phyloP scores from a whole-genome alignment of 2,888 invertebrate species.

The Pimpla rufipes region DNA sequence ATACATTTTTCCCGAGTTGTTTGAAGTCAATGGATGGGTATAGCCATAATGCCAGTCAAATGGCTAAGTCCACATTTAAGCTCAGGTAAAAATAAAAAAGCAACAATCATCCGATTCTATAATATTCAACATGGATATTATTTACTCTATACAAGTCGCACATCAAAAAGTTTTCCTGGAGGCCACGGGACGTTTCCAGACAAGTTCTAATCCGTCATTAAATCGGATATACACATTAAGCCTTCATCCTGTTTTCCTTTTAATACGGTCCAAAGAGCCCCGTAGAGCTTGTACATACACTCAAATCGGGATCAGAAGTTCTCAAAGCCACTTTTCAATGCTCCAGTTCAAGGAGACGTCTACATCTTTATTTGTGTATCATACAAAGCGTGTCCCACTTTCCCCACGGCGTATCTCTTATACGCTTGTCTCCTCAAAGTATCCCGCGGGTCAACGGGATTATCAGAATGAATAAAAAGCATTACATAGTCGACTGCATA shows the following conservation, averaged over 20 bases:
- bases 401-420: neutral
- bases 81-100: too few species aligned
- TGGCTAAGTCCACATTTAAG: too few species aligned
- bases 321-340: neutral
- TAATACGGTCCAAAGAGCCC: neutral
- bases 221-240: too few species aligned
- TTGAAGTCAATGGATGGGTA: too few species aligned
- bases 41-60: too few species aligned
- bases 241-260: neutral
- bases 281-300: neutral
- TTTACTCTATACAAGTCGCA: too few species aligned
- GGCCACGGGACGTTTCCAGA: too few species aligned
- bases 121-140: too few species aligned
- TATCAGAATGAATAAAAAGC: slow-evolving; percentile 34
- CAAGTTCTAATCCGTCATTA: too few species aligned
- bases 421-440: slow-evolving; percentile 8
- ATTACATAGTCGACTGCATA: slow-evolving; percentile 10
- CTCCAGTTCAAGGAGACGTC: neutral
- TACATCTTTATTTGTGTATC: slow-evolving; percentile 15
- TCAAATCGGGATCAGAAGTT: neutral
- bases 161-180: too few species aligned
- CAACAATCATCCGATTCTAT: too few species aligned
- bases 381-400: neutral
- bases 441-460: slow-evolving; percentile 23
- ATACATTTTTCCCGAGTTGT: too few species aligned